Evolutionary conservation across 2,888 invertebrate genomes (phyloP).

Genomic region (Leptinotarsa rubiginosa): DNA sequence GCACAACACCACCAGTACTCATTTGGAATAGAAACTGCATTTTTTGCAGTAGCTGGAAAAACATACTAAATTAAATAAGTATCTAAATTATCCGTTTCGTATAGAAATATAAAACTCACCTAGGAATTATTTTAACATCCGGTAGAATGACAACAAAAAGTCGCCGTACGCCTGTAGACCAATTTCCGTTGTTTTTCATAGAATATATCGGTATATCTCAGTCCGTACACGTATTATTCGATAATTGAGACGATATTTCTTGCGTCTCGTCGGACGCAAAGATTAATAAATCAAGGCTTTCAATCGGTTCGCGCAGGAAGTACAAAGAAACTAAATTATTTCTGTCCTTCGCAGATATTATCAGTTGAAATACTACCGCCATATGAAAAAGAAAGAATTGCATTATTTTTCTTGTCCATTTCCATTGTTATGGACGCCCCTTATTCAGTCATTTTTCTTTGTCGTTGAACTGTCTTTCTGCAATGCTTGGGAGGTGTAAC

Average conservation of each 20-base stretch:
- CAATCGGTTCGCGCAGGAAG: constrained; percentile 47
- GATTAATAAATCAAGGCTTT: constrained; percentile 51
- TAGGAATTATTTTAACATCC: too few relatives aligned
- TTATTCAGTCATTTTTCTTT: constrained; percentile 11
- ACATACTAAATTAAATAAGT: too few relatives aligned
- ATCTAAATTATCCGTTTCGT: too few relatives aligned
- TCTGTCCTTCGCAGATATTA: constrained; percentile 48
- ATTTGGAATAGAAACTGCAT: too few relatives aligned
- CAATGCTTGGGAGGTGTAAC: neutral
- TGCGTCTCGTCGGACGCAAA: constrained; percentile 25
- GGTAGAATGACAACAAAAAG: too few relatives aligned
- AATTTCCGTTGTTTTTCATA: neutral
- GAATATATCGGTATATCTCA: neutral
- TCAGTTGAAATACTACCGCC: constrained; percentile 43
- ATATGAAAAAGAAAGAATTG: constrained; percentile 21
- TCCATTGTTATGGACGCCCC: constrained; percentile 12
- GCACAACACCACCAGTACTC: too few relatives aligned
- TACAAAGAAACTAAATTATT: constrained; percentile 49
- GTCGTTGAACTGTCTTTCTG: neutral
- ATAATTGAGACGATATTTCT: constrained; percentile 48
- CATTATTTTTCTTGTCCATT: constrained; percentile 23
- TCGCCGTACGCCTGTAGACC: neutral
- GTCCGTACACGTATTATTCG: constrained; percentile 20
- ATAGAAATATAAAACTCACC: too few relatives aligned
- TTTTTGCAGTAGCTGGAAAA: too few relatives aligned